Base-by-base conservation (phyloP, 2,888 invertebrate species). In the Stenurella melanura region DNA sequence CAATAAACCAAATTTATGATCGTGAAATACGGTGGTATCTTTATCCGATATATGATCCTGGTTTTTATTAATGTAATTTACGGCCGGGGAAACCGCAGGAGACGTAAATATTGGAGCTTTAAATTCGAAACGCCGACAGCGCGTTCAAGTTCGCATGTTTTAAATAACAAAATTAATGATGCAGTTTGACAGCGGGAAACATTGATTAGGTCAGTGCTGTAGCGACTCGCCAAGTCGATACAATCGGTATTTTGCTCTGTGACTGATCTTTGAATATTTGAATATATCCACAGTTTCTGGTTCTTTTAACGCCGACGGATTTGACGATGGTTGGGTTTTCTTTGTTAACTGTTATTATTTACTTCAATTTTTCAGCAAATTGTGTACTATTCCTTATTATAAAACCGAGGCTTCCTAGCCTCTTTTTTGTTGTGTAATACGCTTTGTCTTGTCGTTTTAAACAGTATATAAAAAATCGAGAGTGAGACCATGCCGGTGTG, bases 61-160 rank as follows among this genome's bases (percentile, higher is more conserved):
- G 73, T 69, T 69, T 75, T 73, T 74, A 76, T 77, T 64, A 71
- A 72, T 50, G 75, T 78, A 74, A 80, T 80, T 80, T 80, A 80
- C 73, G 64, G 73, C 30, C 10, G 56, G 38, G 68, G 56, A 74
- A 80, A 50, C 80, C 71, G 73, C 78, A 73, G 80, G 80, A 76
- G 78, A 78, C 78, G 78, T 80, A 80, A 80, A 80, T 78, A 80
- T 80, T 78, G 73, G 73, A 74, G 73, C 73, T 71, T 76, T 80
- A 78, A 79, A 75, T 79, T 72, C 75, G 54, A 75, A 75, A 77
- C 69, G 69, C 73, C 75, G 79, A 78, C 78, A 76, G 74, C 76
- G 63, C 58, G 63, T 58, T 67, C 72, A 69, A 73, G 74, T 74
- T 74, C 42, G 71, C 75, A 61, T 69, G 42, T 56, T 67, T 67